Percentiles rank a stretch among this genome's conserved stretches.
phyloP scores from a whole-genome alignment of 1,140 invertebrate species.

The Artemia franciscana region DNA sequence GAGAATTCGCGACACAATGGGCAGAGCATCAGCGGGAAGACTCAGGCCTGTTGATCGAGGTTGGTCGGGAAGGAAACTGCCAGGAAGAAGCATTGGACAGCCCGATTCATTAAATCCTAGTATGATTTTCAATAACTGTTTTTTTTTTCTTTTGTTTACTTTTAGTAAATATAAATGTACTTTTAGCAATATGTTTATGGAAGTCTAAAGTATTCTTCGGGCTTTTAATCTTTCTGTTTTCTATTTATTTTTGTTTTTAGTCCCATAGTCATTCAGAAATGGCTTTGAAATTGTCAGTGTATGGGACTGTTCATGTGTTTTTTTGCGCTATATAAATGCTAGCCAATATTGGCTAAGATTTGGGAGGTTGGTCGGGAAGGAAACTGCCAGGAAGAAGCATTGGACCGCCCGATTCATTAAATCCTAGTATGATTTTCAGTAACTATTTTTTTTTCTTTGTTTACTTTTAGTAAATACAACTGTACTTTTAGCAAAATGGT shows the following conservation, averaged over 20 bases:
- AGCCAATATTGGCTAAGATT: no score
- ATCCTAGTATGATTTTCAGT: conserved; percentile 40
- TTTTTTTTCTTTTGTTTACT: not conserved
- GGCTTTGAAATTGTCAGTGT: no score
- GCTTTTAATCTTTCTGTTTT: no score
- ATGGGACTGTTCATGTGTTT: no score
- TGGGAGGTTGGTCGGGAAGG: conserved; percentile 68
- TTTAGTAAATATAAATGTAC: not conserved
- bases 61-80: conserved; percentile 56
- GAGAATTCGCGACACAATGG: conserved; percentile 43
- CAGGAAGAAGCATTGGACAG: conserved; percentile 59
- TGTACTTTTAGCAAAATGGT: no score
- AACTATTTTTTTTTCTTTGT: no score
- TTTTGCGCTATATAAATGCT: no score
- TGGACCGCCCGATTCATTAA: conserved; percentile 61
- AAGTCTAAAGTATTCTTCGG: not conserved
- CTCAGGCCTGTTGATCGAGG: conserved; percentile 49
- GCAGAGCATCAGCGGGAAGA: conserved; percentile 28
- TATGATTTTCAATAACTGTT: conserved; percentile 16
- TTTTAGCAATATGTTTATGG: not conserved
- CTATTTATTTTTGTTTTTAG: no score
- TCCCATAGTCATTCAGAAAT: no score
- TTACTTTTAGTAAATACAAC: no score
- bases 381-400: conserved; percentile 57
- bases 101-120: conserved; percentile 58